phyloP scores from a whole-genome alignment of 2,888 invertebrate genomes.

The Platycheirus rosarum region DNA sequence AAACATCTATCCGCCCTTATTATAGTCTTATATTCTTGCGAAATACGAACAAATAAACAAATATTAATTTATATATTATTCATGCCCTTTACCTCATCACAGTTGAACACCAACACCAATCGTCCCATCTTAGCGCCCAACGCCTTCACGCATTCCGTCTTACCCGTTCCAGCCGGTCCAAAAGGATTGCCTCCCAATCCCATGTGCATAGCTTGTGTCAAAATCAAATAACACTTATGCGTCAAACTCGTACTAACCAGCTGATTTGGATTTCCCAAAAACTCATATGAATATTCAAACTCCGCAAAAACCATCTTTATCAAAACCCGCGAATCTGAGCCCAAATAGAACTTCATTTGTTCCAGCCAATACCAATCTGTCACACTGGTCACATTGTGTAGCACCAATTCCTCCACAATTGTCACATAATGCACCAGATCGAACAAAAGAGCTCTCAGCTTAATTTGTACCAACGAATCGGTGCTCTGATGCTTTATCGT shows the following conservation, averaged over 20 bases:
- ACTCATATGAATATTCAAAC: slow-evolving; percentile 98
- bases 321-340: slow-evolving; percentile 85
- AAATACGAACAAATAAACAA: too few relatives aligned
- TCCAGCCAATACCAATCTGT: slow-evolving; percentile 97
- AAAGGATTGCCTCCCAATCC: slow-evolving; percentile 99
- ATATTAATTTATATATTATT: too few relatives aligned
- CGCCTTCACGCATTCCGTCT: slow-evolving; percentile 99
- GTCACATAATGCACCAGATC: slow-evolving; percentile 96
- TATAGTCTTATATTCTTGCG: too few relatives aligned
- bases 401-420: slow-evolving; percentile 90
- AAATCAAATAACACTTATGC: slow-evolving; percentile 97
- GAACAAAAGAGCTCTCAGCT: slow-evolving; percentile 95
- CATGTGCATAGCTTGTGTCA: slow-evolving; percentile 98
- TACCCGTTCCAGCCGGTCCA: slow-evolving; percentile 99
- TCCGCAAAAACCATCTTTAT: slow-evolving; percentile 96
- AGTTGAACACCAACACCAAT: slow-evolving; percentile 97
- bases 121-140: slow-evolving; percentile 94
- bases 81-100: slow-evolving; percentile 91
- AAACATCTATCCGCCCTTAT: too few relatives aligned
- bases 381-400: slow-evolving; percentile 86
- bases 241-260: slow-evolving; percentile 97
- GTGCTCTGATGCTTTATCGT: slow-evolving; percentile 80
- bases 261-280: slow-evolving; percentile 97
- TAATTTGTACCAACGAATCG: slow-evolving; percentile 87
- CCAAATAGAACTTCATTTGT: slow-evolving; percentile 92